Evolutionary conservation across 1,140 invertebrate genomes (phyloP).

Genomic region (Anastatus disparis): DNA sequence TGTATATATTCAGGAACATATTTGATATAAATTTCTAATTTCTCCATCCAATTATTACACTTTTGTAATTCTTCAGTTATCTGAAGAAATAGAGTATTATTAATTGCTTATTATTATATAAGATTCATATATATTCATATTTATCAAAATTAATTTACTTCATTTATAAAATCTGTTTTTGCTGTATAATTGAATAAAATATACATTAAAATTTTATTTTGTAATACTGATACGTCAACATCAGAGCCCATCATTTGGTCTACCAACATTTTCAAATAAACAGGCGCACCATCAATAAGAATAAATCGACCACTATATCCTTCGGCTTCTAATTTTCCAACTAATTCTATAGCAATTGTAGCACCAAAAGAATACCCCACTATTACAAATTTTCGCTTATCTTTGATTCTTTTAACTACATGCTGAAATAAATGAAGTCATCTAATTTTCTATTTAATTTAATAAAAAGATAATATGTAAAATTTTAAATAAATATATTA

Average conservation of each 20-base stretch:
- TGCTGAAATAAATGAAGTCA: no score
- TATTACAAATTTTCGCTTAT: no score
- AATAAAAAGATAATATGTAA: no score
- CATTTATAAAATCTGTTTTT: constrained; percentile 42
- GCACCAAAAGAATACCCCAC: constrained; percentile 64
- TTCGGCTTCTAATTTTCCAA: constrained; percentile 54
- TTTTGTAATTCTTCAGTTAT: constrained; percentile 56
- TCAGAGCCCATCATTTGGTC: constrained; percentile 39
- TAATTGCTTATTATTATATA: not conserved
- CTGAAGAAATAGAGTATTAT: constrained; percentile 11
- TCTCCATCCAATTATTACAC: constrained; percentile 58
- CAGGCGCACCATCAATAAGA: constrained; percentile 63
- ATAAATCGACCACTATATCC: constrained; percentile 56
- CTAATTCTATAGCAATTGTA: constrained; percentile 61
- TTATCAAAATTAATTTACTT: not conserved
- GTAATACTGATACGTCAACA: constrained; percentile 45
- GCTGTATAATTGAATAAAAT: constrained; percentile 42
- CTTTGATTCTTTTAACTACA: constrained; percentile 50
- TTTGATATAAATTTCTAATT: constrained; percentile 51
- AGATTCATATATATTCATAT: not conserved
- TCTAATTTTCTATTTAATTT: no score
- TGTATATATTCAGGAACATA: not conserved
- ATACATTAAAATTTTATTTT: constrained; percentile 50
- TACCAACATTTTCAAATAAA: constrained; percentile 53
- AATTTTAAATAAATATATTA: no score